Percentiles rank a stretch among this genome's conserved stretches.
Conservation (phyloP, 2,888 invertebrate genomes). For the Chrysolina haemoptera region DNA sequence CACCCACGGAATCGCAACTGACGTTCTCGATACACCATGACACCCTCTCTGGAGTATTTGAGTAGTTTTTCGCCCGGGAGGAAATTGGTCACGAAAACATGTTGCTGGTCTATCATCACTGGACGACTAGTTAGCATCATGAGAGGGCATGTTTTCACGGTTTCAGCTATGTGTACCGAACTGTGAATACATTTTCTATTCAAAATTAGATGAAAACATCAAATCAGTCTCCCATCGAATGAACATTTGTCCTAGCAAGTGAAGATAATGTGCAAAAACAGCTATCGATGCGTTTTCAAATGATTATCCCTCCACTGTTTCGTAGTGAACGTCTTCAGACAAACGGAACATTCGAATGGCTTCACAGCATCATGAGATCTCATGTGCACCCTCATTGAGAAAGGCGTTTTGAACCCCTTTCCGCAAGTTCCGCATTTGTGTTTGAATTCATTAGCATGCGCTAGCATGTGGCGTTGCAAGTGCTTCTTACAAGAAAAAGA, state of each 20-base stretch:
- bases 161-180: too few relatives aligned
- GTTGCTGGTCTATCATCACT: too few relatives aligned
- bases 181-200: too few relatives aligned
- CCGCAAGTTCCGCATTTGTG: constrained; percentile 70
- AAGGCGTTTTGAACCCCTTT: constrained; percentile 67
- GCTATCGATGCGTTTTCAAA: constrained; percentile 70
- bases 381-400: constrained; percentile 54
- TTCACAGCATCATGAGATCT: constrained; percentile 54
- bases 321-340: constrained; percentile 63
- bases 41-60: too few relatives aligned
- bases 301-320: constrained; percentile 67
- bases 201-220: neutral
- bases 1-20: too few relatives aligned
- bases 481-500: constrained; percentile 53
- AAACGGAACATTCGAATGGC: constrained; percentile 62
- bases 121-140: too few relatives aligned
- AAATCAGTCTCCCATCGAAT: neutral
- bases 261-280: too few relatives aligned
- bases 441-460: constrained; percentile 69
- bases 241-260: too few relatives aligned
- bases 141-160: too few relatives aligned
- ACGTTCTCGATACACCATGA: too few relatives aligned
- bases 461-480: constrained; percentile 51
- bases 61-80: too few relatives aligned
- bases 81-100: too few relatives aligned